Percentiles rank a stretch among this genome's conserved stretches.
phyloP scores from a whole-genome alignment of 2,113 vertebrate species.

The Colistium nudipinnis region DNA sequence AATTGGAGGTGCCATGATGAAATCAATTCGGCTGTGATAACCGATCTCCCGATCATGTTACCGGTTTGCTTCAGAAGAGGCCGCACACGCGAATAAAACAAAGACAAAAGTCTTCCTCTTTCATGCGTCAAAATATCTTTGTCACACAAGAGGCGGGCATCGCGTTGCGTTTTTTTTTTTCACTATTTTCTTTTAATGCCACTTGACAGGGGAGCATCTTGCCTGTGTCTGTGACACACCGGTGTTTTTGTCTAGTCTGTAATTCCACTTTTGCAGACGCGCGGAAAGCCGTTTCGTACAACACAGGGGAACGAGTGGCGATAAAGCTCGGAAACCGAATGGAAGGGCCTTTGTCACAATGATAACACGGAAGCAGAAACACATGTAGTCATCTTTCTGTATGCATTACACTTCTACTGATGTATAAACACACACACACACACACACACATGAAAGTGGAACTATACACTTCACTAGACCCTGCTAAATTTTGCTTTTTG shows the following conservation, averaged over 20 bases:
- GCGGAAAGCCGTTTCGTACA: constrained; percentile 53
- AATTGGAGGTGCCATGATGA: constrained; percentile 72
- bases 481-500: background rate
- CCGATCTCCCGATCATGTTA: constrained; percentile 78
- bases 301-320: constrained; percentile 22
- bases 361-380: constrained; percentile 20
- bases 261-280: constrained; percentile 72
- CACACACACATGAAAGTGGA: background rate
- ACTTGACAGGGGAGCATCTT: constrained; percentile 79
- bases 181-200: constrained; percentile 65
- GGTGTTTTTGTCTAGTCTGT: constrained; percentile 70
- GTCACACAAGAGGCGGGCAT: constrained; percentile 79
- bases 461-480: background rate
- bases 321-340: constrained; percentile 36
- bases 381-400: constrained; percentile 9
- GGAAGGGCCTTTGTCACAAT: constrained; percentile 30
- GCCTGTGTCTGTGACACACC: constrained; percentile 67
- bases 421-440: constrained; percentile 7
- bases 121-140: constrained; percentile 84
- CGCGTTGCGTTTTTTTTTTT: constrained; percentile 75
- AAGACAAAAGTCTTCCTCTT: constrained; percentile 81
- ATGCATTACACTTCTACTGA: too few relatives aligned
- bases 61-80: constrained; percentile 55
- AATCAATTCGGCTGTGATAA: constrained; percentile 74
- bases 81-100: constrained; percentile 59